These are phyloP conservation scores for Spilogale gracilis DNA, from an alignment of 2,113 vertebrate genomes.

Conservation along the genomic window DNA sequence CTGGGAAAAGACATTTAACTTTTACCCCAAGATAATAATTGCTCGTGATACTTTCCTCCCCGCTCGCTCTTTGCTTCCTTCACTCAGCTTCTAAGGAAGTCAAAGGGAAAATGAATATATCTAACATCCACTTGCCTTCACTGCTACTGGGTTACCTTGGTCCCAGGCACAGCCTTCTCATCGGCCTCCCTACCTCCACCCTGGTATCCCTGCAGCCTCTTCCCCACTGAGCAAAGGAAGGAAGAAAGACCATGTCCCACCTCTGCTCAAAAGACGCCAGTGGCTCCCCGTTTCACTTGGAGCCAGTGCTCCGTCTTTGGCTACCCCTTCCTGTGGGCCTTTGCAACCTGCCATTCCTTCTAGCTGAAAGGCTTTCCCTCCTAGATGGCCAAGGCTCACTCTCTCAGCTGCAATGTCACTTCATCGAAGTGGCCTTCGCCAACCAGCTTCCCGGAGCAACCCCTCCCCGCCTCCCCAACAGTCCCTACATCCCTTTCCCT, in stretches of 20 bases:
- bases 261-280: not conserved
- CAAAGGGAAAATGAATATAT: not conserved
- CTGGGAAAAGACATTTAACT: not conserved
- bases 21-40: not conserved
- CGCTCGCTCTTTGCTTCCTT: not conserved
- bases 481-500: not conserved
- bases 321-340: not conserved
- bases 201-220: not conserved
- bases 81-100: conserved; percentile 3
- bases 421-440: not conserved
- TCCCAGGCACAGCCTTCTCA: not conserved
- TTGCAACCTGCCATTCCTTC: not conserved
- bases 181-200: not conserved
- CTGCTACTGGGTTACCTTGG: not conserved
- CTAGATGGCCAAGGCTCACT: not conserved
- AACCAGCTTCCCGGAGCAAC: not conserved
- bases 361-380: not conserved
- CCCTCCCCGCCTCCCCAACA: not conserved
- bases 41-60: not conserved
- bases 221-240: not conserved
- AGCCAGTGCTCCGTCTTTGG: not conserved
- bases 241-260: not conserved
- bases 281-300: not conserved
- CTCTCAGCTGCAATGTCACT: not conserved
- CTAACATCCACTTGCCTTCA: not conserved